Base-by-base conservation (phyloP, 1,140 invertebrate species). In the Diabrotica virgifera region DNA sequence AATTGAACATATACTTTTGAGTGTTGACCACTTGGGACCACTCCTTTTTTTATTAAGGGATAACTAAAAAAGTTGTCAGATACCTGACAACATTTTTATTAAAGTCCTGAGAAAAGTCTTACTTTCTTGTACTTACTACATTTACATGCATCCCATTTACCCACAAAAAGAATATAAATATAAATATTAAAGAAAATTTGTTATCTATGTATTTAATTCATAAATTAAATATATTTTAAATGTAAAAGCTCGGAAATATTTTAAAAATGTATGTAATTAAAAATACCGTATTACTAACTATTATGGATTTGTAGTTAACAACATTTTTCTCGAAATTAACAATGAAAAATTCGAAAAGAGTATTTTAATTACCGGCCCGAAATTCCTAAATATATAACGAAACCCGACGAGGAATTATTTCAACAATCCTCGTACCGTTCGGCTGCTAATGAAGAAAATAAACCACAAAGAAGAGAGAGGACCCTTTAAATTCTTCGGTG, bases 401-500 rank as follows among this genome's bases (percentile, higher is more conserved):
- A 58, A 58, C 37, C 38, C 5, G 36, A 37, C 36, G 13, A 11
- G 38, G 38, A 58, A 36, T 37, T 36, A 58, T 58, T 14, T 36
- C 35, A 58, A 58, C n/a, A 35, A 58, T 58, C 56, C 56, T 36
- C 56, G 13, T 40, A 40, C 12, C 35, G 36, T 62, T 53, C 35
- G 36, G 40, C 51, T 40, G 64, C 64, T 66, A 66, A 66, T 66
- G 64, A 66, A 61, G 38, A 62, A 66, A 66, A 66, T 66, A 66
- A 66, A 66, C 64, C 24, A 24, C 24, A 24, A 24, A 24, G 24
- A 24, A 24, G 24, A 24, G 64, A 66, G 55, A 52, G 57, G 55
- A 62, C 64, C 64, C 64, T 66, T 66, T 66, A 66, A 66, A 66
- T 66, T 66, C 64, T 66, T 61, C 52, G 62, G 52, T 62, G 62